A percentile compares a stretch with the other conserved stretches of the same genome.
Conservation (phyloP, 2,797 vertebrate genomes). For the Acanthurus lineatus region DNA sequence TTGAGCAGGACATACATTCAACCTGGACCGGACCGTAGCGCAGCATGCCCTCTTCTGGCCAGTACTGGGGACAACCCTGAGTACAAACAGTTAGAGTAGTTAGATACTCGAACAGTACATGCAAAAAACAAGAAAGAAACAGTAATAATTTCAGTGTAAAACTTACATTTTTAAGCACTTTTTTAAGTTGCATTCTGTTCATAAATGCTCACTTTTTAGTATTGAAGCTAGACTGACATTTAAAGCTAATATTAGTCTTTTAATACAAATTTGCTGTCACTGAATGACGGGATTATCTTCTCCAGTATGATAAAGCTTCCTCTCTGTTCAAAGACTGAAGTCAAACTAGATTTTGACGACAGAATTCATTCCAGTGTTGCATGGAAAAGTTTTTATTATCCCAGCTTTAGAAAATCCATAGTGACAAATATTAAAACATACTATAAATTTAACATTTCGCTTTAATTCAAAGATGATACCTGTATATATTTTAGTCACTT, state of each 20-base stretch:
- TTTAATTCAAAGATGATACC: too few species aligned
- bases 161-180: too few species aligned
- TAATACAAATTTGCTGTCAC: too few species aligned
- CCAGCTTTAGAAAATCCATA: too few species aligned
- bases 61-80: slow-evolving; percentile 98
- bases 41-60: slow-evolving; percentile 97
- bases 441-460: neutral
- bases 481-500: too few species aligned
- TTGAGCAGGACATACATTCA: slow-evolving; percentile 98
- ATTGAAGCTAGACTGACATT: too few species aligned
- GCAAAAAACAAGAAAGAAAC: too few species aligned
- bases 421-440: neutral
- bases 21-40: slow-evolving; percentile 98
- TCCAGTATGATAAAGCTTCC: neutral
- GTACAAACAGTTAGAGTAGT: neutral
- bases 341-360: neutral
- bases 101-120: neutral
- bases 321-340: neutral
- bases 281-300: too few species aligned
- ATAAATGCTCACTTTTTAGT: too few species aligned
- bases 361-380: neutral
- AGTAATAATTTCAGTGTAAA: too few species aligned
- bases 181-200: too few species aligned
- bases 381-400: neutral
- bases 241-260: too few species aligned